Conservation (phyloP, 2,113 vertebrate genomes). For the Austrofundulus limnaeus region DNA sequence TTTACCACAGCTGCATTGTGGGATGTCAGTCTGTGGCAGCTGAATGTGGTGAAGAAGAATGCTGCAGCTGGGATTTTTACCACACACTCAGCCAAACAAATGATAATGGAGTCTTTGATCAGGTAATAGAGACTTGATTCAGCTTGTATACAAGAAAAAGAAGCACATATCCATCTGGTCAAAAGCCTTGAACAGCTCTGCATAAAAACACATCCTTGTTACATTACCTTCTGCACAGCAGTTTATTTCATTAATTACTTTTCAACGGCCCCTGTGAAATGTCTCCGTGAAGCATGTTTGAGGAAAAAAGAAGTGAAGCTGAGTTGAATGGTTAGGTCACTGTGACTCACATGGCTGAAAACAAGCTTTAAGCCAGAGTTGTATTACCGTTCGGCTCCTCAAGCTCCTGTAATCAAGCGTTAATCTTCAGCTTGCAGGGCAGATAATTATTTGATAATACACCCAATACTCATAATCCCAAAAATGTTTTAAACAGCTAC, state of each 20-base stretch:
- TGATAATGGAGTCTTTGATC: constrained; percentile 88
- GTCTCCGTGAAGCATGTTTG: not conserved
- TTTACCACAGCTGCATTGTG: constrained; percentile 83
- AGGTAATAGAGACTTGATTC: constrained; percentile 69
- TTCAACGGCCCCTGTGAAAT: not conserved
- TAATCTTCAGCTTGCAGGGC: constrained; percentile 19
- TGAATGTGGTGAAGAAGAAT: constrained; percentile 75
- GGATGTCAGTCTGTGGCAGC: constrained; percentile 72
- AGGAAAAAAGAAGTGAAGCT: not conserved
- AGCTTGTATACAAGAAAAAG: not conserved
- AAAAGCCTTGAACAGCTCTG: not conserved
- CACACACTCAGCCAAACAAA: constrained; percentile 85
- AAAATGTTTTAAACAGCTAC: constrained; percentile 14
- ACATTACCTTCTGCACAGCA: not conserved
- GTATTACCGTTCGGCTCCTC: not conserved
- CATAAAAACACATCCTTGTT: not conserved
- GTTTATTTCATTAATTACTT: not conserved
- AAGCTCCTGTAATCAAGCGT: constrained; percentile 13
- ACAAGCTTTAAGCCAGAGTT: not conserved
- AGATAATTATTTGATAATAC: constrained; percentile 30
- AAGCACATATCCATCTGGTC: not conserved
- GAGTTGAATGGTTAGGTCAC: constrained; percentile 4
- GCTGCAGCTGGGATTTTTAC: constrained; percentile 86
- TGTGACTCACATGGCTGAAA: constrained; percentile 9
- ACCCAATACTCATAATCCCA: constrained; percentile 18